Base-by-base conservation (phyloP, 2,888 invertebrate genomes). In the Synergus laeviventris region DNA sequence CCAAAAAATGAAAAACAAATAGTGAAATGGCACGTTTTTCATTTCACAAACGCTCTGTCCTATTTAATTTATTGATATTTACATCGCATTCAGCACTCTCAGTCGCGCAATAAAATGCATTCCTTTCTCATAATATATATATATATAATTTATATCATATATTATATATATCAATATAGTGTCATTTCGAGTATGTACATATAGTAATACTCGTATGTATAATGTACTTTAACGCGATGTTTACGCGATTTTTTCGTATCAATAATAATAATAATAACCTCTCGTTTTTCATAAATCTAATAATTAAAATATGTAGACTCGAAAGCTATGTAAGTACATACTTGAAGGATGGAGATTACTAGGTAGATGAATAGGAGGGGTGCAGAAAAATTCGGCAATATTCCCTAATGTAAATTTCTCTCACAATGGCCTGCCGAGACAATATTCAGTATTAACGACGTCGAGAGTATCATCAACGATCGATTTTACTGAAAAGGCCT, bases 281-380 rank as follows among this genome's bases (percentile, higher is more conserved):
- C 73, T 73, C 16, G 38, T 24, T 61, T 66, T 74, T 75, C 75
- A 78, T 77, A 76, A 79, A 49, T 81, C 45, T 74, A 79, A 79
- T 81, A 80, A 83, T 85, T 83, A 84, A 88, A 88, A 85, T 88
- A 86, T 87, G 82, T 86, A 87, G 83, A 88, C 82, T 87, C 83
- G 81, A 84, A 85, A 86, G 86, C 86, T 87, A 86, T 66, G 66
- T 82, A 80, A 83, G 74, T 79, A 62, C 66, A 66, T 66, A 79
- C 73, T 82, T 80, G 74, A 75, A 81, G 81, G 81, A 83, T 82
- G 83, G 83, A 82, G 83, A 79, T 78, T 83, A 82, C 81, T 82
- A 80, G 79, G 82, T 77, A 74, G 79, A 82, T 81, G 76, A 78
- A 74, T 76, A 79, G 79, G 76, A 75, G 76, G 76, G 79, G 83